Conservation (phyloP, 2,113 vertebrate species). For the Chaetodon auriga region DNA sequence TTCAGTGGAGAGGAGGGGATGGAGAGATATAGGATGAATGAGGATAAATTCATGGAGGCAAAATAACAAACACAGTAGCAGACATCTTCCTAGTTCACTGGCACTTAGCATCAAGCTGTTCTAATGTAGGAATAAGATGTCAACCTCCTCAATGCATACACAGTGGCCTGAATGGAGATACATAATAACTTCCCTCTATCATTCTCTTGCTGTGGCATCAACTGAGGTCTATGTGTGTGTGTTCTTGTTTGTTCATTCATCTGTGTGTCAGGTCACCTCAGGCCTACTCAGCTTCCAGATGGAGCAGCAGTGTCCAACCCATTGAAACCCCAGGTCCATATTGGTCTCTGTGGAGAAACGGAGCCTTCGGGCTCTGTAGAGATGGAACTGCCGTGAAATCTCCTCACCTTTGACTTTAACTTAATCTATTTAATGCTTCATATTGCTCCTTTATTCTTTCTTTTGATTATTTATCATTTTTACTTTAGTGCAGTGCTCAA, state of each 20-base stretch:
- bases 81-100: slow-evolving; percentile 24
- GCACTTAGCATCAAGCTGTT: slow-evolving; percentile 24
- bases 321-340: slow-evolving; percentile 46
- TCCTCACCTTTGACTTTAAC: too few relatives aligned
- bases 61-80: slow-evolving; percentile 1
- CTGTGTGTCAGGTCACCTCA: slow-evolving; percentile 28
- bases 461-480: too few relatives aligned
- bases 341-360: slow-evolving; percentile 41
- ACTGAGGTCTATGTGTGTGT: neutral
- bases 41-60: slow-evolving; percentile 1
- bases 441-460: too few relatives aligned
- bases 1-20: neutral
- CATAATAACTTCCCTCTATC: slow-evolving; percentile 30
- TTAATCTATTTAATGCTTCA: too few relatives aligned
- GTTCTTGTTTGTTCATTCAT: slow-evolving; percentile 15
- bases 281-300: slow-evolving; percentile 31
- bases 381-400: too few relatives aligned
- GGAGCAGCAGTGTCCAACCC: slow-evolving; percentile 29
- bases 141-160: slow-evolving; percentile 27
- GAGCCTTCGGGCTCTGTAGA: neutral
- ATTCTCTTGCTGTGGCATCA: neutral
- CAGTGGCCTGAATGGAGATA: slow-evolving; percentile 17
- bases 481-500: too few relatives aligned
- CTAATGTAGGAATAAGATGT: slow-evolving; percentile 42
- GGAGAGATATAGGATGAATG: neutral